A percentile compares a stretch with the other conserved stretches of the same genome.
Conservation (phyloP, 2,888 invertebrate genomes). For the Drosophila mulleri region DNA sequence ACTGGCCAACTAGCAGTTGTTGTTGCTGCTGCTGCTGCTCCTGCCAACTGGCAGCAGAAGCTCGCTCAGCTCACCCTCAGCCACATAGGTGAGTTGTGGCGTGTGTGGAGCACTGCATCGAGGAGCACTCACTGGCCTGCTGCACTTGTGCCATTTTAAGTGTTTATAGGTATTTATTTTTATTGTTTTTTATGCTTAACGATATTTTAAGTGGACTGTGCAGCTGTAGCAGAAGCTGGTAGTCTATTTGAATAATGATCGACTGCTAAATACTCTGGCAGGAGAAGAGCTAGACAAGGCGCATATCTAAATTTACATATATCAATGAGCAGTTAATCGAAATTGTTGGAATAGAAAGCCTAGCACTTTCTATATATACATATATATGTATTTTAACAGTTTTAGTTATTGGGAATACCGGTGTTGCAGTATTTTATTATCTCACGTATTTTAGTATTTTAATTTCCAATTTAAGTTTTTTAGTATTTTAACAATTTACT, state of each 20-base stretch:
- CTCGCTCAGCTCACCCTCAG: conserved; percentile 13
- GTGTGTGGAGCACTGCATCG: not conserved
- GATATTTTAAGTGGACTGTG: conserved; percentile 77
- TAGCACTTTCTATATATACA: no score
- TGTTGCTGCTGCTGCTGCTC: conserved; percentile 41
- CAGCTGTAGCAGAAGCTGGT: conserved; percentile 45
- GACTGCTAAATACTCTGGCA: conserved; percentile 16
- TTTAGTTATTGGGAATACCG: no score
- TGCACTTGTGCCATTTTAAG: conserved; percentile 75
- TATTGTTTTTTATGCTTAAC: conserved; percentile 79
- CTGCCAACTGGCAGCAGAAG: conserved; percentile 33
- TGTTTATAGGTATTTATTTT: conserved; percentile 80
- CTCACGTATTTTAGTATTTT: no score
- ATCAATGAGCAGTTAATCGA: no score
- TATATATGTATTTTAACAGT: no score
- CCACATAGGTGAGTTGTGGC: conserved; percentile 3
- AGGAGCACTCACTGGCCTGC: not conserved
- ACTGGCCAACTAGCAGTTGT: conserved; percentile 55
- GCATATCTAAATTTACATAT: not conserved
- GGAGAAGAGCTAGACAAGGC: no score
- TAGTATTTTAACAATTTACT: no score
- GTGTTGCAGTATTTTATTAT: no score
- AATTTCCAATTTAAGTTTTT: no score
- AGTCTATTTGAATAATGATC: not conserved
- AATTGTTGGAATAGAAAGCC: no score